Percentiles rank a stretch among this genome's conserved stretches.
These are phyloP conservation scores for Euleptes europaea DNA, from an alignment of 2,113 vertebrate species.

Conservation along the genomic window DNA sequence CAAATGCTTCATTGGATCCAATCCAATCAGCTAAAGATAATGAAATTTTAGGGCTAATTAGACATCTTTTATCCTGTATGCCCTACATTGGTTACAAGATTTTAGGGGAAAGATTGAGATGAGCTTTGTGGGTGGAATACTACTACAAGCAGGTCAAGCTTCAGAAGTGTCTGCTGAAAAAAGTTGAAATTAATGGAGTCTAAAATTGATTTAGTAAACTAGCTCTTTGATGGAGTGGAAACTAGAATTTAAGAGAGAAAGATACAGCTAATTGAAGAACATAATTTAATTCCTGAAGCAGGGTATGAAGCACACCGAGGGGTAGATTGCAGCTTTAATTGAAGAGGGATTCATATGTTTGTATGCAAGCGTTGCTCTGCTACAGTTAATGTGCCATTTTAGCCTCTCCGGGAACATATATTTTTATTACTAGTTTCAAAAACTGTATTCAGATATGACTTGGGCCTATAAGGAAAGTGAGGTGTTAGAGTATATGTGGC, in stretches of 20 bases:
- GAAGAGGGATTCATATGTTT: constrained; percentile 8
- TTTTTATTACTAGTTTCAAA: background rate
- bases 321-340: background rate
- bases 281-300: constrained; percentile 24
- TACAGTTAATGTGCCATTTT: background rate
- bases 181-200: constrained; percentile 17
- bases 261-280: constrained; percentile 12
- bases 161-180: background rate
- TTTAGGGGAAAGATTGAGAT: background rate
- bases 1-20: too few relatives aligned
- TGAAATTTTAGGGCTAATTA: background rate
- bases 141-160: background rate
- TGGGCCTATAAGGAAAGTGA: background rate
- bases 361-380: background rate
- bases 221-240: constrained; percentile 31
- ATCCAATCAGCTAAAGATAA: too few relatives aligned
- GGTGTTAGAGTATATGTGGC: background rate
- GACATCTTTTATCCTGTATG: background rate
- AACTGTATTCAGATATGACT: background rate
- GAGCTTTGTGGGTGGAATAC: background rate
- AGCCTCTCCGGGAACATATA: background rate
- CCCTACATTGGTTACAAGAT: background rate
- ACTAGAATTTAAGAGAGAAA: background rate
- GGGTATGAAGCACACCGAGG: background rate
- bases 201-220: constrained; percentile 27